A percentile compares a stretch with the other conserved stretches of the same genome.
phyloP scores from a whole-genome alignment of 2,797 vertebrate genomes.

The Mallotus villosus region DNA sequence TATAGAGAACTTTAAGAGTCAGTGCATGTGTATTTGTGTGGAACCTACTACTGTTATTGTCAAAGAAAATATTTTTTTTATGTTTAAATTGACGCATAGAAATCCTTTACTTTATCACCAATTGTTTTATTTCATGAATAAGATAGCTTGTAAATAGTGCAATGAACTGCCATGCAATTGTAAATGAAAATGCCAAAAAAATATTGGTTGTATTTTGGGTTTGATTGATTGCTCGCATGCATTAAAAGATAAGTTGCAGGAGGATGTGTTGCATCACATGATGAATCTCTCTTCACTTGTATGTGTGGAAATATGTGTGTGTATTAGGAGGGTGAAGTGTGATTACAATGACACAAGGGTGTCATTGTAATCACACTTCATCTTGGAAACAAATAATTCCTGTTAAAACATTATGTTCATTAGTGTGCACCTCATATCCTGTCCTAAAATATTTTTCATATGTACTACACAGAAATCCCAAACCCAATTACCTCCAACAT shows the following conservation, averaged over 20 bases:
- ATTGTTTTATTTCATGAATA: slow-evolving; percentile 61
- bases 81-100: not conserved
- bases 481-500: too few species aligned
- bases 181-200: slow-evolving; percentile 50
- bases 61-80: slow-evolving; percentile 35
- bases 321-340: too few species aligned
- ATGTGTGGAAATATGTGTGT: not conserved
- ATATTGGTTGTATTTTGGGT: slow-evolving; percentile 26
- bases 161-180: slow-evolving; percentile 56
- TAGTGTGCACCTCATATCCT: too few species aligned
- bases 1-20: not conserved
- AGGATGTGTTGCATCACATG: too few species aligned
- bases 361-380: not conserved
- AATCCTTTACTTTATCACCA: slow-evolving; percentile 20
- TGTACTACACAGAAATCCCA: too few species aligned
- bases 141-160: slow-evolving; percentile 64
- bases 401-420: too few species aligned
- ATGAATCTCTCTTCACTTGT: too few species aligned
- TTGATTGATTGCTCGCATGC: slow-evolving; percentile 36
- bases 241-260: slow-evolving; percentile 10
- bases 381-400: slow-evolving; percentile 23
- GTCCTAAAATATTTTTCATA: too few species aligned
- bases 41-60: slow-evolving; percentile 32
- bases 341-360: not conserved
- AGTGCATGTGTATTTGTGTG: slow-evolving; percentile 45